Evolutionary conservation across 1,140 invertebrate genomes (phyloP).

Genomic region (Formica selysi): DNA sequence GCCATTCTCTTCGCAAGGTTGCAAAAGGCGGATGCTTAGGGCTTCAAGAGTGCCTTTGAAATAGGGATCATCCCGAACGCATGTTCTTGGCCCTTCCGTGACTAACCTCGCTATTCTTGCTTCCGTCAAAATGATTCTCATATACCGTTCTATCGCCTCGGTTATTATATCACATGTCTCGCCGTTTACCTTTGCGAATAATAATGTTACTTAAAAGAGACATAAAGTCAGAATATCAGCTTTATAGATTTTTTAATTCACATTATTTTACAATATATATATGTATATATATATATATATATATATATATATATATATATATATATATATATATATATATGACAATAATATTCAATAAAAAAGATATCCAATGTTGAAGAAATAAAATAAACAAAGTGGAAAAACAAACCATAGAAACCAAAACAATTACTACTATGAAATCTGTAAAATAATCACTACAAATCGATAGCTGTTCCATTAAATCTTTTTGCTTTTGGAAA

Average conservation of each 20-base stretch:
- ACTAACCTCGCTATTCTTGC: constrained; percentile 76
- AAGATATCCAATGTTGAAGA: background rate
- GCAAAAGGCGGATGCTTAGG: constrained; percentile 86
- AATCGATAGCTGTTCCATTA: background rate
- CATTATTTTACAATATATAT: background rate
- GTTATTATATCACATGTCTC: constrained; percentile 87
- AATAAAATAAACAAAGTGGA: background rate
- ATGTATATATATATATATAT: too few relatives aligned
- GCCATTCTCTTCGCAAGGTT: constrained; percentile 85
- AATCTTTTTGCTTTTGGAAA: background rate
- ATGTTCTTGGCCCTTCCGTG: constrained; percentile 66
- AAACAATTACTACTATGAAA: constrained; percentile 1
- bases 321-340: background rate
- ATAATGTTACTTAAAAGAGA: constrained; percentile 38
- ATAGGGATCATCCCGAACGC: constrained; percentile 71
- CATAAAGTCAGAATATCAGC: background rate
- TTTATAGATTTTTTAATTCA: constrained; percentile 15
- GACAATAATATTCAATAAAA: background rate
- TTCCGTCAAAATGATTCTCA: constrained; percentile 83
- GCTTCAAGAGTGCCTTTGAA: constrained; percentile 83
- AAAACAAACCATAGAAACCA: background rate
- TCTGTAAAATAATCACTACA: background rate
- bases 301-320: too few relatives aligned
- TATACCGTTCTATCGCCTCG: constrained; percentile 87
- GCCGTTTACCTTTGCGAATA: constrained; percentile 75